Percentiles rank a stretch among this genome's conserved stretches.
phyloP scores from a whole-genome alignment of 2,113 vertebrate species.

The Channa maculata region DNA sequence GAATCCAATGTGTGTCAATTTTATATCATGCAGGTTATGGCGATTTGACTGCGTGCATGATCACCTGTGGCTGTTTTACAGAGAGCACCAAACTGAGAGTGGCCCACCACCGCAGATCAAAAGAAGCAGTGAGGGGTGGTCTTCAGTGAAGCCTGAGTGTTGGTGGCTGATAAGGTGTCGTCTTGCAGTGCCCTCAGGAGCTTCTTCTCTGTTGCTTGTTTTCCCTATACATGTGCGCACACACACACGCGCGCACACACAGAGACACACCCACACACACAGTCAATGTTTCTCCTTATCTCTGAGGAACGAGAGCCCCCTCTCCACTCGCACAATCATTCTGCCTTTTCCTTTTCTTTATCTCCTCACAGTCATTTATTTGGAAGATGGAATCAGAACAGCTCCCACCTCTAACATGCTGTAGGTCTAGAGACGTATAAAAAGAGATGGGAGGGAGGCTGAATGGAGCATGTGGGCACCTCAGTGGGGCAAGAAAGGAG shows the following conservation, averaged over 20 bases:
- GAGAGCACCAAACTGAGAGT: conserved; percentile 17
- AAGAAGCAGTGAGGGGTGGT: conserved; percentile 63
- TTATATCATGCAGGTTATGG: conserved; percentile 38
- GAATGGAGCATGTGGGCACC: conserved; percentile 7
- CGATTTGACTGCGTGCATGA: conserved; percentile 32
- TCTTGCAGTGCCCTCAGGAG: conserved; percentile 48
- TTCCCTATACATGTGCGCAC: conserved; percentile 6
- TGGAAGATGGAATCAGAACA: conserved; percentile 76
- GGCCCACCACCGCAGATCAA: conserved; percentile 53
- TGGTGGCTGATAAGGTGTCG: conserved; percentile 71
- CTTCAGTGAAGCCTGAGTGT: conserved; percentile 62
- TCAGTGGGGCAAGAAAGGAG: conserved; percentile 27
- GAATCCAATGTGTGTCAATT: conserved; percentile 4
- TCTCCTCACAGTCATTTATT: conserved; percentile 80
- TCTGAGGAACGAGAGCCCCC: conserved; percentile 59
- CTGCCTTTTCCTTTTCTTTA: conserved; percentile 60
- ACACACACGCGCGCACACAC: conserved; percentile 19
- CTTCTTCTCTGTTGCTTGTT: conserved; percentile 51
- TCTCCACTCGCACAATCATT: conserved; percentile 62
- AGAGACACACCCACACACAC: conserved; percentile 3
- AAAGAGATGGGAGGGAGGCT: conserved; percentile 1
- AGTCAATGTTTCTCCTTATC: conserved; percentile 63
- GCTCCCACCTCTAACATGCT: conserved; percentile 59
- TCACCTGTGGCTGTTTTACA: conserved; percentile 48
- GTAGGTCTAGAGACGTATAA: conserved; percentile 36